These are phyloP conservation scores for Myiozetetes cayanensis DNA, from an alignment of 2,113 vertebrate species.

Conservation along the genomic window DNA sequence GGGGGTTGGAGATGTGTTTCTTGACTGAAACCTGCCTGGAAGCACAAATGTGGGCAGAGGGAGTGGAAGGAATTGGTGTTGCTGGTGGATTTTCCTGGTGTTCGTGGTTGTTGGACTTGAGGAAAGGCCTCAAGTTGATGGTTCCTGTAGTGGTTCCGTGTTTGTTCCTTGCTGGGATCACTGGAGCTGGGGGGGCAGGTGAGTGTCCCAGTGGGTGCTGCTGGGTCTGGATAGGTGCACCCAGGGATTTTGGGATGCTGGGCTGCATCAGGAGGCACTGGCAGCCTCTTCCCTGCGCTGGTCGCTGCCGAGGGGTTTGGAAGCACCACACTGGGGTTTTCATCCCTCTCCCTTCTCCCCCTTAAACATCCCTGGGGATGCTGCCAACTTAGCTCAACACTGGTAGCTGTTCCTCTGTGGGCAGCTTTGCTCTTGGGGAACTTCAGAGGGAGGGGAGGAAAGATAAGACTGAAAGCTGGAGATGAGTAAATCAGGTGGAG, in stretches of 20 bases:
- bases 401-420: not conserved
- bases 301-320: not conserved
- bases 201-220: not conserved
- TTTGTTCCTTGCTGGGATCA: not conserved
- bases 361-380: not conserved
- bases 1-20: not conserved
- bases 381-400: not conserved
- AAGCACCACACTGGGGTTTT: not conserved
- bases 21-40: not conserved
- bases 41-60: not conserved
- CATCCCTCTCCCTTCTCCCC: not conserved
- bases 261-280: not conserved
- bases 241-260: not conserved
- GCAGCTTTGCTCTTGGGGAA: not conserved
- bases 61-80: not conserved
- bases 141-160: not conserved
- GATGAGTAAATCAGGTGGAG: not conserved
- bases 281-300: not conserved
- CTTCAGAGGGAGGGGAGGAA: not conserved
- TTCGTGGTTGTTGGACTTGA: not conserved
- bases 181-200: not conserved
- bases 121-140: rapidly evolving
- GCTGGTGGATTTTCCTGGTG: not conserved
- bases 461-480: not conserved
- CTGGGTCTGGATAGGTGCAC: not conserved